These are phyloP conservation scores for Cyclophora punctaria DNA, from an alignment of 2,888 invertebrate species.

Conservation along the genomic window DNA sequence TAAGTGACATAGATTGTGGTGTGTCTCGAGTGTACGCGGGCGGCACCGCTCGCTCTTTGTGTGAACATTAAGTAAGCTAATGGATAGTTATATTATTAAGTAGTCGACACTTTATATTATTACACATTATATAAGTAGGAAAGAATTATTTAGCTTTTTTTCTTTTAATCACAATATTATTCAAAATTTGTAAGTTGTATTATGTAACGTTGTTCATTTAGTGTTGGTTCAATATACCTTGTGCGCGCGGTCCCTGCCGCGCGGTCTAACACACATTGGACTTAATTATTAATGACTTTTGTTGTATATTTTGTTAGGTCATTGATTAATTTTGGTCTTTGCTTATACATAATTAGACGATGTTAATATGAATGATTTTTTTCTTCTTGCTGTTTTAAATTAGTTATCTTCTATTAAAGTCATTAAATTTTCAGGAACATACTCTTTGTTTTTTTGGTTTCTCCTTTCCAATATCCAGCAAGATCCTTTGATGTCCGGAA, in stretches of 20 bases:
- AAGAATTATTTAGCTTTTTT: conserved; percentile 74
- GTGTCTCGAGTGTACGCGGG: conserved; percentile 25
- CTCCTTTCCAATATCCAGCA: too few relatives aligned
- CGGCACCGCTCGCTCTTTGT: conserved; percentile 54
- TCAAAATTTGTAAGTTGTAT: conserved; percentile 73
- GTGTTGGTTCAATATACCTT: conserved; percentile 52
- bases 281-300: conserved; percentile 75
- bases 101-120: conserved; percentile 76
- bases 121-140: conserved; percentile 74
- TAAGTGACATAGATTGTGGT: conserved; percentile 58
- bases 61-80: conserved; percentile 71
- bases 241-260: conserved; percentile 31
- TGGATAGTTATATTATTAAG: conserved; percentile 70
- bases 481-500: too few relatives aligned
- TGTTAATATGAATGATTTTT: conserved; percentile 70
- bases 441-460: conserved; percentile 38
- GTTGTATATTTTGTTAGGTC: conserved; percentile 77
- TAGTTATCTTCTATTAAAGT: conserved; percentile 76
- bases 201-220: conserved; percentile 68
- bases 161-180: conserved; percentile 73
- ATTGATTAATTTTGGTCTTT: conserved; percentile 74
- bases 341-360: conserved; percentile 66
- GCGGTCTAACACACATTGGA: conserved; percentile 64
- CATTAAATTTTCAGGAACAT: conserved; percentile 74
- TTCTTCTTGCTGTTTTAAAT: conserved; percentile 75